Evolutionary conservation across 2,113 vertebrate species (phyloP), one percentile per base, ranked within the genome.

Genomic region (Sardina pilchardus): DNA sequence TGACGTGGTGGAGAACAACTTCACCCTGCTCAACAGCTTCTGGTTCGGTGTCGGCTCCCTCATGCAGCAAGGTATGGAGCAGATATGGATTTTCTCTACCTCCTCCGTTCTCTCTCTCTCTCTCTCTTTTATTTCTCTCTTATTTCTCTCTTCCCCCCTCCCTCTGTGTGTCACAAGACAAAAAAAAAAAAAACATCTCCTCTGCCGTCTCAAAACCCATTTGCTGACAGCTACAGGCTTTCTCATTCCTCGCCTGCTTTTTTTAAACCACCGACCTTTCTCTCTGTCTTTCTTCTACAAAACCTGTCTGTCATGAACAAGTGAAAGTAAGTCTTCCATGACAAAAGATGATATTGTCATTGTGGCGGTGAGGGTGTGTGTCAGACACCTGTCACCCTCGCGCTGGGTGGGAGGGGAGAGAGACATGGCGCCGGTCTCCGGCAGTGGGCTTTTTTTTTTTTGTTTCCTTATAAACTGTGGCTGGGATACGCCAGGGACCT

Each of bases 21-120:
- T 99, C 95, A 99, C 98, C 39, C 95, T 99, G 7, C 88, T 99
- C 19, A 99, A 99, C 95, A 99, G 97, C 94, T 99, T 99, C 95
- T 99, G 98, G 98, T 99, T 99, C 0, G 98, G 98, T 85, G 97
- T 99, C 84, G 98, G 98, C 34, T 97, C 97, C 0, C 93, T 99
- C 87, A 99, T 99, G 98, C 98, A 99, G 90, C 98, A 99, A 99
- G 98, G 98, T 99, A 95, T 0, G 80, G 47, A 14, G 24, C 50
- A 48, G 45, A 67, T 14, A 16, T 78, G 16, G 26, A 30, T 42
- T 5, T 4, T 4, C 7, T 21, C 75, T 56, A 75, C 14, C 34
- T 42, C 30, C 16, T 16, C 78, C 47, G 45, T 24, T 83, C 34
- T 42, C 56, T 47, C 39, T 50, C 45, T 19, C 44, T 16, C 47